Percentiles rank a stretch among this genome's conserved stretches.
phyloP scores from a whole-genome alignment of 2,113 vertebrate genomes.

The Dascyllus trimaculatus region DNA sequence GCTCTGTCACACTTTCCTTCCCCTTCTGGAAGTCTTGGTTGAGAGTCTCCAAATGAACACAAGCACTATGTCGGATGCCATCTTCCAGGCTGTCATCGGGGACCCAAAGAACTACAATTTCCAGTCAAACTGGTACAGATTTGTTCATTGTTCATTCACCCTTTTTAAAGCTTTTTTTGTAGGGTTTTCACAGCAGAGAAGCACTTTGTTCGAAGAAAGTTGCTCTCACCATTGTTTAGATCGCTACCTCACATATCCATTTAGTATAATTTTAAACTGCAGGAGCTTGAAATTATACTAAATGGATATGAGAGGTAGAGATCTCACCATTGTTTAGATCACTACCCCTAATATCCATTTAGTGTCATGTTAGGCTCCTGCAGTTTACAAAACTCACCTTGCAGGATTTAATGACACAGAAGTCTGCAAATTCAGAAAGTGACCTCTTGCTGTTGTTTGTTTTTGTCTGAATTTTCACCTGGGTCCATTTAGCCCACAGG shows the following conservation, averaged over 20 bases:
- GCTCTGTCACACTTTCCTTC: constrained; percentile 71
- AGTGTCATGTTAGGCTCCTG: neutral
- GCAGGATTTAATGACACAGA: constrained; percentile 4
- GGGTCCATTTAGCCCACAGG: neutral
- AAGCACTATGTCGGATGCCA: constrained; percentile 45
- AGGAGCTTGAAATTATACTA: no score
- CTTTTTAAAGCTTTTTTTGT: neutral
- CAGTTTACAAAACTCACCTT: neutral
- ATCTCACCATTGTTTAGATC: neutral
- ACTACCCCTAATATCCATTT: neutral
- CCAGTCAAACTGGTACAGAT: constrained; percentile 73
- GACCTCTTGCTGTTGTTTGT: no score
- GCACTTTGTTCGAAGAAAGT: neutral
- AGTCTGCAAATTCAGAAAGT: neutral
- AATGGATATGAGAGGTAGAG: no score
- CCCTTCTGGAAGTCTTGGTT: constrained; percentile 65
- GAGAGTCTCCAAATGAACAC: constrained; percentile 50
- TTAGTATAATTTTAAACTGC: neutral
- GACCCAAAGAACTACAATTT: constrained; percentile 76
- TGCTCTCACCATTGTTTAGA: neutral
- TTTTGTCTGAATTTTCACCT: neutral
- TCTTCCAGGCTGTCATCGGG: constrained; percentile 77
- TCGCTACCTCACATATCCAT: neutral
- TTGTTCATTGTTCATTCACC: neutral
- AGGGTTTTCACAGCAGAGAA: neutral